Evolutionary conservation across 2,888 invertebrate species (phyloP), one percentile per base, ranked within the genome.

Genomic region (Pecten maximus): DNA sequence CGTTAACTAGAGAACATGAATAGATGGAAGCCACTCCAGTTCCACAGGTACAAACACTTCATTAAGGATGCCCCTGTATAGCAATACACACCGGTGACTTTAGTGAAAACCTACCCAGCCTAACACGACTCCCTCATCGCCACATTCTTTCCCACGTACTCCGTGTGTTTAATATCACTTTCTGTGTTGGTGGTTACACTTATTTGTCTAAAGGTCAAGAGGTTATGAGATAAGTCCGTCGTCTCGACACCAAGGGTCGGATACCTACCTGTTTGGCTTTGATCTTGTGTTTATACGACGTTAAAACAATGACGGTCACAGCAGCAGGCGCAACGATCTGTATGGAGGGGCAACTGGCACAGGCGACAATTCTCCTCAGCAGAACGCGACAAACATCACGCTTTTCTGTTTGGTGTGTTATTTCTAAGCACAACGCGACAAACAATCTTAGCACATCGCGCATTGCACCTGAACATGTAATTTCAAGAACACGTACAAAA

Each of bases 111-210:
- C 74, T 74, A 74, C 74, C 74, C 74, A 74, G 35, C 74, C 74
- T 74, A 28, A 74, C 74, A 35, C 74, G 74, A 74, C 74, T 74
- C 35, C 35, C 74, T 74, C 12, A 4, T 28, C 10, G 23, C 35
- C 74, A 74, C 28, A 74, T 74, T 74, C 74, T 74, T 74, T 74
- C 74, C 74, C 74, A 74, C 74, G 74, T 74, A 74, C 74, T 74
- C 74, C 28, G 74, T 35, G 23, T 74, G 74, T 74, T 74, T 35
- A 35, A 35, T 74, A 74, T 74, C 74, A 74, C 74, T 74, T 74
- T 74, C 74, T 74, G 74, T 74, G 74, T 74, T 74, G 74, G 74
- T 74, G 74, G 74, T 74, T 74, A 74, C 74, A 74, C 35, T 54
- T 54, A 54, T 54, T 54, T 54, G 54, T 54, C 54, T 35, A 74